These are phyloP conservation scores for Drosophila busckii DNA, from an alignment of 1,140 invertebrate genomes.

Conservation along the genomic window DNA sequence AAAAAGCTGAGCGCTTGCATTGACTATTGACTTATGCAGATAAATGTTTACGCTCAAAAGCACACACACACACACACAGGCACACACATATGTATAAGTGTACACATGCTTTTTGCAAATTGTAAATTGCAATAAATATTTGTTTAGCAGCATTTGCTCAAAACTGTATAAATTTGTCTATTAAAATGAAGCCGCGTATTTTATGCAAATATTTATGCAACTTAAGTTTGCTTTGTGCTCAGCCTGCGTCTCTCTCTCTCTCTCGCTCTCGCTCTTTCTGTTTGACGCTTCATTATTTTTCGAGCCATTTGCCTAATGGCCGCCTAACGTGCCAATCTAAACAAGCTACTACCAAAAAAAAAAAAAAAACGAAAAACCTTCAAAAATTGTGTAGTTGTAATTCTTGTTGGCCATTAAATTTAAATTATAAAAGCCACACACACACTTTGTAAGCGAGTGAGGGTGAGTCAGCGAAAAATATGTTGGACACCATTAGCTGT, in stretches of 20 bases:
- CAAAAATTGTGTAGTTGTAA: conserved; percentile 67
- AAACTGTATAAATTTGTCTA: conserved; percentile 39
- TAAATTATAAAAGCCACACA: conserved; percentile 54
- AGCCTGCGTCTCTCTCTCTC: too few species aligned
- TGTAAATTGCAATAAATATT: conserved; percentile 16
- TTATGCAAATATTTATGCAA: conserved; percentile 64
- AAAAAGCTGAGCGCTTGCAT: conserved; percentile 5
- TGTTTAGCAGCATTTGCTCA: conserved; percentile 24
- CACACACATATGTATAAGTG: too few species aligned
- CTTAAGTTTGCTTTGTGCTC: conserved; percentile 20
- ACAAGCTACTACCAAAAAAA: conserved; percentile 6
- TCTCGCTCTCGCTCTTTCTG: neutral
- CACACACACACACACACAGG: too few species aligned
- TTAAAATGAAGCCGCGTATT: conserved; percentile 45
- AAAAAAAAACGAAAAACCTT: neutral
- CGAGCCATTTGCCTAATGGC: conserved; percentile 31
- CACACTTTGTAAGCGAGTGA: conserved; percentile 31
- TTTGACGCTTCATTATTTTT: conserved; percentile 6
- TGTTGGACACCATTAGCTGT: conserved; percentile 13
- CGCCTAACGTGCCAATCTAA: conserved; percentile 9
- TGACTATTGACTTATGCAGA: conserved; percentile 2
- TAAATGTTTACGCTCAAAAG: neutral
- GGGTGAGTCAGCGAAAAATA: conserved; percentile 6
- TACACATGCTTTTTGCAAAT: too few species aligned
- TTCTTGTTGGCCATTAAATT: conserved; percentile 73